phyloP scores from a whole-genome alignment of 53 echinoderm and acorn worm species.

The Echinometra lucunter region DNA sequence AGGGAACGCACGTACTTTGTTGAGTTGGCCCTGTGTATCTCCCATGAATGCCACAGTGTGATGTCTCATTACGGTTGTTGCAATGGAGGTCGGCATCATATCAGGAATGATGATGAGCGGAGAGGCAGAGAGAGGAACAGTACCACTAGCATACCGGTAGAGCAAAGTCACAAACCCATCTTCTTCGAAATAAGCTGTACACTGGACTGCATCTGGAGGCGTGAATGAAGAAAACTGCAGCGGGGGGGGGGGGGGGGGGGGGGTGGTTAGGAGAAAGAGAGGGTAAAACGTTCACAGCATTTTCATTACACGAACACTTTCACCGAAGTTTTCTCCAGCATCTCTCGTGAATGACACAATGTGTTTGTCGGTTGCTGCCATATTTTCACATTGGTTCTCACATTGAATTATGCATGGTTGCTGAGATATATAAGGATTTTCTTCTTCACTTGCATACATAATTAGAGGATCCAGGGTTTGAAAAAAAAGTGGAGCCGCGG shows the following conservation, averaged over 20 bases:
- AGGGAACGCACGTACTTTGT: not conserved
- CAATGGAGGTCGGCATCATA: slow-evolving; percentile 28
- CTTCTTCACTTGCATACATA: too few relatives aligned
- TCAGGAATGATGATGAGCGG: slow-evolving; percentile 6
- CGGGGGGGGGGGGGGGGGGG: not conserved
- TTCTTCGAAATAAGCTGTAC: not conserved
- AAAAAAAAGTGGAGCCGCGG: too few relatives aligned
- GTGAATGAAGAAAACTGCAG: not conserved
- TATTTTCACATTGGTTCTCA: too few relatives aligned
- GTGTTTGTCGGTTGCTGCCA: too few relatives aligned
- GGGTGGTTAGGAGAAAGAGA: too few relatives aligned
- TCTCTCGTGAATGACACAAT: not conserved
- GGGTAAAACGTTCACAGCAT: too few relatives aligned
- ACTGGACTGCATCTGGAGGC: not conserved
- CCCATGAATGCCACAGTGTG: slow-evolving; percentile 59
- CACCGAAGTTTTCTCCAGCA: too few relatives aligned
- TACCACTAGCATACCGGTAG: slow-evolving; percentile 16
- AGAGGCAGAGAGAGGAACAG: not conserved
- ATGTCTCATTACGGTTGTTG: not conserved
- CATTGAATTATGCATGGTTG: too few relatives aligned
- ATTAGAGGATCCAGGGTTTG: too few relatives aligned
- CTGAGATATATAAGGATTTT: too few relatives aligned
- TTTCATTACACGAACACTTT: not conserved
- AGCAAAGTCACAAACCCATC: not conserved
- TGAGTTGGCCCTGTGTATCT: slow-evolving; percentile 8